A percentile compares a stretch with the other conserved stretches of the same genome.
phyloP scores from a whole-genome alignment of 92 coral and sea anemone genomes.

The Zoanthus sansibaricus region DNA sequence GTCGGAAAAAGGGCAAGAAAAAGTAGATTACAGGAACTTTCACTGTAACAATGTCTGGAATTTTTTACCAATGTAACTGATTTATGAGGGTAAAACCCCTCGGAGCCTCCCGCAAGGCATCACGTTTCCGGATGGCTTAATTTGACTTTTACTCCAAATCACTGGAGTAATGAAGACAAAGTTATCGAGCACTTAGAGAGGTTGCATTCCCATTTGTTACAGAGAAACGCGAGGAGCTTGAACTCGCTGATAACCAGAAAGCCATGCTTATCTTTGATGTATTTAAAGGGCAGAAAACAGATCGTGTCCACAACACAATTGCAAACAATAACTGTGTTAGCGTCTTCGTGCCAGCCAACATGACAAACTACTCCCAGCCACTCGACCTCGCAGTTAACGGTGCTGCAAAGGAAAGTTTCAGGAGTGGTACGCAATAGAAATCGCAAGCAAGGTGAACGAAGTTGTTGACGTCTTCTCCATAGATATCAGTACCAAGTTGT shows the following conservation, averaged over 20 bases:
- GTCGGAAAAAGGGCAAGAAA: slow-evolving; percentile 45
- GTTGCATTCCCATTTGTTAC: slow-evolving; percentile 52
- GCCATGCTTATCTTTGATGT: slow-evolving; percentile 50
- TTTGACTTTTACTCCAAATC: slow-evolving; percentile 53
- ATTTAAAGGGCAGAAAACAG: slow-evolving; percentile 55
- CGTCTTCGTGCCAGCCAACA: slow-evolving; percentile 45
- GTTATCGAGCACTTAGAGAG: slow-evolving; percentile 54
- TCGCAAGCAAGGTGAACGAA: no score
- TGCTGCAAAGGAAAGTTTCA: neutral
- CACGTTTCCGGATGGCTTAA: slow-evolving; percentile 42
- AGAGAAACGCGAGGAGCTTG: slow-evolving; percentile 55
- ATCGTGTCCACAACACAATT: slow-evolving; percentile 39
- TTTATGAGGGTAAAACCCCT: slow-evolving; percentile 48
- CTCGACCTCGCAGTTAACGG: slow-evolving; percentile 24
- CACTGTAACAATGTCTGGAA: slow-evolving; percentile 52
- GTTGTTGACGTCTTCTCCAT: no score
- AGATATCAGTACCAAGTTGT: no score
- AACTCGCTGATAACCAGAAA: slow-evolving; percentile 53
- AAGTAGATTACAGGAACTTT: slow-evolving; percentile 58
- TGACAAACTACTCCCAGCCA: slow-evolving; percentile 19
- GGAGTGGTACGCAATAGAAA: no score
- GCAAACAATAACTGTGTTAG: slow-evolving; percentile 49
- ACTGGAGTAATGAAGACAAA: slow-evolving; percentile 61
- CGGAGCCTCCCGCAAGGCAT: slow-evolving; percentile 59
- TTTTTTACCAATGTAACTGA: slow-evolving; percentile 60